Base-by-base conservation (phyloP, 2,888 invertebrate genomes). In the Ectemnius cavifrons region DNA sequence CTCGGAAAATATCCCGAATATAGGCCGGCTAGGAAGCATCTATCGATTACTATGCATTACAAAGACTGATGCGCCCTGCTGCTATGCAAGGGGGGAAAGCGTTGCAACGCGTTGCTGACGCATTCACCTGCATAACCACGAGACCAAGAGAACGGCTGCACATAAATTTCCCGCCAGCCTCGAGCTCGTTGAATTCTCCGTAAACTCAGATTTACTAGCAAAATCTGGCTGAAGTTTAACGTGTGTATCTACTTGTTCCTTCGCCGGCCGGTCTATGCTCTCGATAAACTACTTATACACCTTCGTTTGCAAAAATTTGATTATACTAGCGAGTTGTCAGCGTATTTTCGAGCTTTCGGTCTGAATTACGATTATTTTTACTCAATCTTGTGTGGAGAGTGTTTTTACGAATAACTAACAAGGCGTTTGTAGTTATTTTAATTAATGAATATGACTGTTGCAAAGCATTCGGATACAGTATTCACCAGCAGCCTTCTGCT, bases 171-270 rank as follows among this genome's bases (percentile, higher is more conserved):
- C 58, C 60, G 78, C 74, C 76, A 81, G 77, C 78, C 77, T 75
- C 64, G 79, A 79, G 75, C 78, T 77, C 77, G 79, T 77, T 80
- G 84, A 82, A 86, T 85, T 82, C 79, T 82, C 71, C 79, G 85
- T 80, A 86, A 86, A 86, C 83, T 85, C 80, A 80, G 85, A 86
- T 86, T 86, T 86, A 86, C 83, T 75, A 83, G 72, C 79, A 70
- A 86, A 86, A 86, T 84, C 86, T 84, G 79, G 80, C 72, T 73
- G 68, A 80, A 81, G 78, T 81, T 79, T 83, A 78, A 80, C 73
- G 73, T 74, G 75, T 71, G 64, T 69, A 73, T 74, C 74, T 64
- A 65, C 75, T 71, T 70, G 67, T 70, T 73, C 63, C 68, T 14
- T 52, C 14, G 13, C 16, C 16, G 27, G 49, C 70, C 37, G 11